These are phyloP conservation scores for Neodon shergylaensis DNA, from an alignment of 2,113 vertebrate species.

Conservation along the genomic window DNA sequence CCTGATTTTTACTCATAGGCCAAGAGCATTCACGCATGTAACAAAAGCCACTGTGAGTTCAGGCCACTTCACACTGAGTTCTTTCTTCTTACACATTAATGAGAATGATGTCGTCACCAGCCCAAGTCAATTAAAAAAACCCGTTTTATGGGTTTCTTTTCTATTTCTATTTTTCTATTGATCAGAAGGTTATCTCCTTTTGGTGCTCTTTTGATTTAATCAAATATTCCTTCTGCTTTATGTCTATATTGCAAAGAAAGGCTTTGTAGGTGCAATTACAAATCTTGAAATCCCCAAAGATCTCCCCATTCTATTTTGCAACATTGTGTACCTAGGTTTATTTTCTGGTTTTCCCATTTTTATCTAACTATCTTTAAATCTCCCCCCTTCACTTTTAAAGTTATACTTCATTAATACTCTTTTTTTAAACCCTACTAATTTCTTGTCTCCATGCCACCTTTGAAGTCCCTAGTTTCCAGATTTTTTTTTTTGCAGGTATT, in stretches of 20 bases:
- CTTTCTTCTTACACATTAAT: slow-evolving; percentile 32
- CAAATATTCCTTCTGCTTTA: slow-evolving; percentile 10
- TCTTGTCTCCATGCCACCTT: not conserved
- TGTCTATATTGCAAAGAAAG: not conserved
- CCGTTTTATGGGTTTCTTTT: slow-evolving; percentile 61
- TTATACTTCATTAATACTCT: not conserved
- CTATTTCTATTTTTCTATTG: slow-evolving; percentile 68
- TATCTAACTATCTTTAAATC: not conserved
- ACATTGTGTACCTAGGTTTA: not conserved
- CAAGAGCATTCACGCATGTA: not conserved
- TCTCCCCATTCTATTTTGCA: not conserved
- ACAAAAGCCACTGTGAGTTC: not conserved
- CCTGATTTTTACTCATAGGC: not conserved
- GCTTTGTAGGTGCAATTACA: not conserved
- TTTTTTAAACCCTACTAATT: not conserved
- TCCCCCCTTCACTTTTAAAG: not conserved
- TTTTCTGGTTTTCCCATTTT: not conserved
- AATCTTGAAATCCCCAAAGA: not conserved
- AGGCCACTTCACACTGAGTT: not conserved
- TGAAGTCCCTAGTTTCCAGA: not conserved
- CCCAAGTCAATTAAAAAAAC: slow-evolving; percentile 48
- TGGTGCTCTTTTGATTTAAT: slow-evolving; percentile 42
- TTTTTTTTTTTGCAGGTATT: not conserved
- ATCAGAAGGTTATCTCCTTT: slow-evolving; percentile 50
- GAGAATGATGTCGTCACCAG: slow-evolving; percentile 54